A percentile compares a stretch with the other conserved stretches of the same genome.
These are phyloP conservation scores for Linnaemya vulpina DNA, from an alignment of 2,888 invertebrate species.

Conservation along the genomic window DNA sequence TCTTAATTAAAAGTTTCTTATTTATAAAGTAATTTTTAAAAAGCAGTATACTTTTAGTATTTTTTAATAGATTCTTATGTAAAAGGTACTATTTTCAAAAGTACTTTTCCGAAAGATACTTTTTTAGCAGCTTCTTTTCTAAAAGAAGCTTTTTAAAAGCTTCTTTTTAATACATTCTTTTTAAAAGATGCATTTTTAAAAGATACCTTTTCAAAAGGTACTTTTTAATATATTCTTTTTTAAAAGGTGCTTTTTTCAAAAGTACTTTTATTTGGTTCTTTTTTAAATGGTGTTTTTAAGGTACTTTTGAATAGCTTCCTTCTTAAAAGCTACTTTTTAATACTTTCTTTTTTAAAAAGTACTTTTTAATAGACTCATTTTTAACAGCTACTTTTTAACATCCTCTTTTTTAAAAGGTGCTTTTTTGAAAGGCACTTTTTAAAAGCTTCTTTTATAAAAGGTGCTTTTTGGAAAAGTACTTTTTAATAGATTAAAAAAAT, in stretches of 20 bases:
- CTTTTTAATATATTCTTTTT: too few species aligned
- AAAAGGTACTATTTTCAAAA: background rate
- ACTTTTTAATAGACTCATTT: background rate
- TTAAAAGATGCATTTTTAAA: background rate
- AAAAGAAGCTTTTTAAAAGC: background rate
- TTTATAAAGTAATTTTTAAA: too few species aligned
- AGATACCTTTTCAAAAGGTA: too few species aligned
- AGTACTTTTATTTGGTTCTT: too few species aligned
- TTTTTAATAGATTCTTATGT: background rate
- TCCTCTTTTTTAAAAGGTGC: too few species aligned
- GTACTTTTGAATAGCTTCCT: background rate
- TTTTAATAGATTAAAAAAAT: too few species aligned
- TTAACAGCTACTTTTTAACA: background rate
- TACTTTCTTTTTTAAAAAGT: background rate
- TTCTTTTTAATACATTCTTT: background rate
- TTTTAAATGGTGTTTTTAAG: background rate
- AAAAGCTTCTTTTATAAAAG: background rate
- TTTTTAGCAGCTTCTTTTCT: background rate
- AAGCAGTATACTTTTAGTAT: too few species aligned
- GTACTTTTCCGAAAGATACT: background rate
- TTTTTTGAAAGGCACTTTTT: background rate
- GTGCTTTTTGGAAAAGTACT: too few species aligned
- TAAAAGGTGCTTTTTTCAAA: too few species aligned
- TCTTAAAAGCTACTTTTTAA: background rate
- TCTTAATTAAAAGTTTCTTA: too few species aligned